Conservation (phyloP, 1,140 invertebrate species). For the Papilio dardanus region DNA sequence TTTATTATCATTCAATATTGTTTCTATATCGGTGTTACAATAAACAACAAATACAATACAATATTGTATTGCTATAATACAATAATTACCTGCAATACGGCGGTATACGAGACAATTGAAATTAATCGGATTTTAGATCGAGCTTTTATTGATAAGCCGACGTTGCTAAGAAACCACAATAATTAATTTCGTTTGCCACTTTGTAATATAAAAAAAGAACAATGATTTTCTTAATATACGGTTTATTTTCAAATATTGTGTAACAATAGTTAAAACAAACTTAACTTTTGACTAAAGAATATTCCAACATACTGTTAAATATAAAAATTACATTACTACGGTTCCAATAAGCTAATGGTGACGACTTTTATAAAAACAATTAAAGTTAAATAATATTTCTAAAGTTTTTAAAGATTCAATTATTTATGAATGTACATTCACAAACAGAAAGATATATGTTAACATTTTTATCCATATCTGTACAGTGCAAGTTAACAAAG, state of each 20-base stretch:
- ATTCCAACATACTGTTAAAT: too few relatives aligned
- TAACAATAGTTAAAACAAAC: too few relatives aligned
- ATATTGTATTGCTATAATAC: neutral
- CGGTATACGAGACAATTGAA: conserved; percentile 1
- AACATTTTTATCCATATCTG: neutral
- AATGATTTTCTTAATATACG: neutral
- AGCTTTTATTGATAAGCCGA: neutral
- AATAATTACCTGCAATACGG: neutral
- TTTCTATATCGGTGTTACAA: neutral
- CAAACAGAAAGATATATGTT: neutral
- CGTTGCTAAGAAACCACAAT: neutral
- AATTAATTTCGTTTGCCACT: conserved; percentile 7
- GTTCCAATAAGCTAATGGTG: too few relatives aligned
- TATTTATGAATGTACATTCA: neutral
- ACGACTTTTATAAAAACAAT: too few relatives aligned
- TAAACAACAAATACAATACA: neutral
- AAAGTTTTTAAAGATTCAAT: neutral
- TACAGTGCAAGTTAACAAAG: neutral
- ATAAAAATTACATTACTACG: too few relatives aligned
- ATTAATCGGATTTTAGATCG: neutral
- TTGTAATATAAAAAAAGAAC: neutral
- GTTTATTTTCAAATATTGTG: neutral
- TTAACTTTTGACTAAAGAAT: too few relatives aligned
- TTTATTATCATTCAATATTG: neutral
- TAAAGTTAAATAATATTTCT: too few relatives aligned